These are phyloP conservation scores for Platycercus adscitus DNA, from an alignment of 2,113 vertebrate genomes.

Conservation along the genomic window DNA sequence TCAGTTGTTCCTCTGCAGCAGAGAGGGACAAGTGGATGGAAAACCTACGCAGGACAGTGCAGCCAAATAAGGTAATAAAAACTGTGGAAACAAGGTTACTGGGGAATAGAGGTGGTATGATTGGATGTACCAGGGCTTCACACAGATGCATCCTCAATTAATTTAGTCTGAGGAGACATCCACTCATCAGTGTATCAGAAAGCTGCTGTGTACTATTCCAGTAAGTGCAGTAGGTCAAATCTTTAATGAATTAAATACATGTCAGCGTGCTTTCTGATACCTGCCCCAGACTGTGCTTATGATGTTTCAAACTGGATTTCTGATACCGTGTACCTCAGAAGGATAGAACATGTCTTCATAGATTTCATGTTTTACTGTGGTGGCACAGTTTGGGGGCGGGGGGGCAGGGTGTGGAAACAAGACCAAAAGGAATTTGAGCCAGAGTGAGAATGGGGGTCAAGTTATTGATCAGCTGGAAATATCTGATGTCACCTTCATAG, in stretches of 20 bases:
- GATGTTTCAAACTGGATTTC: neutral
- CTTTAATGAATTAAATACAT: neutral
- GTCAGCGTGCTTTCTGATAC: rapidly evolving
- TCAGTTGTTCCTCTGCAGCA: slow-evolving; percentile 93
- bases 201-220: neutral
- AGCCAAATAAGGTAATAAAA: slow-evolving; percentile 93
- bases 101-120: neutral
- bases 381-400: neutral
- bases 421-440: neutral
- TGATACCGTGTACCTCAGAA: neutral
- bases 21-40: slow-evolving; percentile 99
- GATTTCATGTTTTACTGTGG: neutral
- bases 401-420: neutral
- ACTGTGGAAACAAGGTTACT: neutral
- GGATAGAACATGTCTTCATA: rapidly evolving
- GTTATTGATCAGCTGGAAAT: neutral
- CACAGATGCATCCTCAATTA: slow-evolving; percentile 15
- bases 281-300: neutral
- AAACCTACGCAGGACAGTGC: slow-evolving; percentile 91
- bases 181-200: neutral
- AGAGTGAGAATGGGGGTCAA: neutral
- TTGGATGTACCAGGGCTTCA: slow-evolving; percentile 12
- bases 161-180: slow-evolving; percentile 12
- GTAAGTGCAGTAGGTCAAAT: neutral
- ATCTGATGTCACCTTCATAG: neutral